phyloP scores from a whole-genome alignment of 2,797 vertebrate genomes.

The Microctenopoma lineatum region DNA sequence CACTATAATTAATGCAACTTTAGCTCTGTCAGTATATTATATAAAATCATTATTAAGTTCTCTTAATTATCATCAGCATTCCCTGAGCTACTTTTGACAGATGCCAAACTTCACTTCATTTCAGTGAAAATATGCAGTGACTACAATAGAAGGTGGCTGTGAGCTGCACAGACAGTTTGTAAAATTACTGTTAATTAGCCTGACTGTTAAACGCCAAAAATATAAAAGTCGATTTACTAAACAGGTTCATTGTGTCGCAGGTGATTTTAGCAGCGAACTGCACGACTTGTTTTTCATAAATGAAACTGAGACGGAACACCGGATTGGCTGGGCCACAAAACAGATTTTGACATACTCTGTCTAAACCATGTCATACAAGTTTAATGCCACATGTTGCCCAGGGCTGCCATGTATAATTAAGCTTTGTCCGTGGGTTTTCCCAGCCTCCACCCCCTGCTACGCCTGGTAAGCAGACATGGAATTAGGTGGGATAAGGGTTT shows the following conservation, averaged over 20 bases:
- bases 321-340: constrained; percentile 59
- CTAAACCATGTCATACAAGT: constrained; percentile 76
- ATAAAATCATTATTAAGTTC: constrained; percentile 10
- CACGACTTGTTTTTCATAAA: constrained; percentile 30
- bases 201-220: constrained; percentile 23
- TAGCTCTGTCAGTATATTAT: background rate
- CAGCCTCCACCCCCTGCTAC: constrained; percentile 30
- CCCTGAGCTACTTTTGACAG: constrained; percentile 4
- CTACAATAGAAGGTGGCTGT: background rate
- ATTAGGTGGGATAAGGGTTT: constrained; percentile 48
- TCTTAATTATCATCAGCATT: constrained; percentile 13
- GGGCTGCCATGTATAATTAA: constrained; percentile 81
- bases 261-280: constrained; percentile 25
- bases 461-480: constrained; percentile 50
- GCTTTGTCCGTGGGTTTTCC: constrained; percentile 52
- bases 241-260: constrained; percentile 10
- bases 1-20: too few relatives aligned
- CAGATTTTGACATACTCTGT: constrained; percentile 66
- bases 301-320: constrained; percentile 35
- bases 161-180: constrained; percentile 1
- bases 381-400: constrained; percentile 77
- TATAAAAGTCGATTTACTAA: constrained; percentile 12
- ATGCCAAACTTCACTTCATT: constrained; percentile 14
- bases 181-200: constrained; percentile 11
- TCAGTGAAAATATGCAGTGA: constrained; percentile 3